Evolutionary conservation across 2,113 vertebrate species (phyloP).

Genomic region (Pseudopodoces humilis): DNA sequence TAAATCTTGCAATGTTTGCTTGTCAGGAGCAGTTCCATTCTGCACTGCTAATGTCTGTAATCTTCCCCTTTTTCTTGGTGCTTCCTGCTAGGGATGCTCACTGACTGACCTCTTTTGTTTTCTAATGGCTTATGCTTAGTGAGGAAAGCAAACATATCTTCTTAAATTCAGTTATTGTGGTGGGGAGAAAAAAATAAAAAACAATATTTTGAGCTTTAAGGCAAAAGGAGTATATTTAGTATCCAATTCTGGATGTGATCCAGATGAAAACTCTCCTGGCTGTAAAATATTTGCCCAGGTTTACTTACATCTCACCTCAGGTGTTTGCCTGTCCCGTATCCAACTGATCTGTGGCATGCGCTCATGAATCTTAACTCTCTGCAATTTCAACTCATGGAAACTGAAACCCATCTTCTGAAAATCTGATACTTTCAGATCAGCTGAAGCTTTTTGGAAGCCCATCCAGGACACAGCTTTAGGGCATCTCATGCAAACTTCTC

Average conservation of each 20-base stretch:
- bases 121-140: neutral
- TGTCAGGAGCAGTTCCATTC: neutral
- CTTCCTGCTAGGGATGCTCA: neutral
- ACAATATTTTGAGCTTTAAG: neutral
- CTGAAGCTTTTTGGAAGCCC: neutral
- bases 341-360: neutral
- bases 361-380: neutral
- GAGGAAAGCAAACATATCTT: neutral
- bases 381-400: neutral
- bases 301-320: neutral
- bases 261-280: neutral
- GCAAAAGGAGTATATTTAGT: neutral
- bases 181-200: neutral
- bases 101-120: slow-evolving; percentile 9
- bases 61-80: neutral
- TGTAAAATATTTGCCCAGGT: neutral
- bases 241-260: neutral
- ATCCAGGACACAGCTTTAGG: neutral
- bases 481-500: neutral
- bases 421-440: neutral
- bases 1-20: neutral
- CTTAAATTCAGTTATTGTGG: neutral
- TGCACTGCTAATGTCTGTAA: neutral
- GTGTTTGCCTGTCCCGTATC: neutral
- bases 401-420: neutral